phyloP scores from a whole-genome alignment of 2,113 vertebrate species.

The Chloropsis hardwickii region DNA sequence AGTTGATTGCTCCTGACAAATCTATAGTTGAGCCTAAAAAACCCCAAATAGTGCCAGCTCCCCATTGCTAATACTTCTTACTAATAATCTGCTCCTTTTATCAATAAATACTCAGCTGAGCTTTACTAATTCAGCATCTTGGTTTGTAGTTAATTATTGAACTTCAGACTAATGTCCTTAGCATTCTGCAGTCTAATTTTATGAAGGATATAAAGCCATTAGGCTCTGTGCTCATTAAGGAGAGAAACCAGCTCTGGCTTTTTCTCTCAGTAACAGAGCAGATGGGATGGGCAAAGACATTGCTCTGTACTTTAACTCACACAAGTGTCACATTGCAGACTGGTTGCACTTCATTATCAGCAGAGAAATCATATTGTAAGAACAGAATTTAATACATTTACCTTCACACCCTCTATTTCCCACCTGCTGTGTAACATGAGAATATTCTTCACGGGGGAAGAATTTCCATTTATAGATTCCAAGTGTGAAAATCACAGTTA shows the following conservation, averaged over 20 bases:
- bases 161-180: neutral
- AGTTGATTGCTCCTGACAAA: neutral
- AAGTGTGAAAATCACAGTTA: neutral
- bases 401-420: neutral
- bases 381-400: neutral
- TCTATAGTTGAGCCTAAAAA: neutral
- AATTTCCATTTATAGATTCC: neutral
- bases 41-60: neutral
- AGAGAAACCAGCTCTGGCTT: neutral
- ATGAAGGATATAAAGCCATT: neutral
- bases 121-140: neutral
- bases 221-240: neutral
- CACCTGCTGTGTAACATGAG: neutral
- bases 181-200: constrained; percentile 10
- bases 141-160: constrained; percentile 1
- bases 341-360: neutral
- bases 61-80: neutral
- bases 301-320: neutral
- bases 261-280: neutral
- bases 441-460: neutral
- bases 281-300: neutral
- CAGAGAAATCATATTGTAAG: neutral
- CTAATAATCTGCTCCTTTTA: constrained; percentile 11
- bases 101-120: neutral
- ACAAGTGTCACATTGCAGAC: neutral